Conservation (phyloP, 2,888 invertebrate genomes). For the Pyrrhopygopsis socrates region DNA sequence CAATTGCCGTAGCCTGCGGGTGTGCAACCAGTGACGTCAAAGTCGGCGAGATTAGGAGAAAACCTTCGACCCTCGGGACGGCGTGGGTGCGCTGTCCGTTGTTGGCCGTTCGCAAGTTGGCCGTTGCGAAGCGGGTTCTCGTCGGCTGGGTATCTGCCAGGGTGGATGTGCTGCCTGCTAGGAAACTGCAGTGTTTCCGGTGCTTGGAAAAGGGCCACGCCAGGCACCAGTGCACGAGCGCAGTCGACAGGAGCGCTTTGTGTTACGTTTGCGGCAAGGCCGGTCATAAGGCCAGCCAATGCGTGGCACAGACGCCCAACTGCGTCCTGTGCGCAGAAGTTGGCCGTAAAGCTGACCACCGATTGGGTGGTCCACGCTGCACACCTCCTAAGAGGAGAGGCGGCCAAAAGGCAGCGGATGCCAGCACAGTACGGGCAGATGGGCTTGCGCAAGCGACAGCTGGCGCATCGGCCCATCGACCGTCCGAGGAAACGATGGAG, state of each 20-base stretch:
- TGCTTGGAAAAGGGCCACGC: constrained; percentile 40
- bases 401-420: background rate
- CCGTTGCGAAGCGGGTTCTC: background rate
- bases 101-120: background rate
- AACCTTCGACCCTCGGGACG: background rate
- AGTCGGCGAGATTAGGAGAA: background rate
- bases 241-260: constrained; percentile 32
- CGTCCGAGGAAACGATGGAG: background rate
- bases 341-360: constrained; percentile 13
- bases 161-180: constrained; percentile 21
- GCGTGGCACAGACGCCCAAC: constrained; percentile 18
- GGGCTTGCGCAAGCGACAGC: constrained; percentile 18
- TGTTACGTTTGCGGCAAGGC: constrained; percentile 37
- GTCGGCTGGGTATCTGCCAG: too few relatives aligned
- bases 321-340: constrained; percentile 28
- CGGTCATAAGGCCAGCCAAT: constrained; percentile 24
- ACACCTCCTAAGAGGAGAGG: constrained; percentile 3
- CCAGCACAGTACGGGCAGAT: background rate
- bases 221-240: constrained; percentile 39
- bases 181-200: constrained; percentile 49
- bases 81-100: constrained; percentile 7
- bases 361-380: constrained; percentile 4
- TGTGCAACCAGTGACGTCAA: background rate
- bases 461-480: constrained; percentile 18
- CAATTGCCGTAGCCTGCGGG: background rate